These are phyloP conservation scores for Bembecia ichneumoniformis DNA, from an alignment of 2,888 invertebrate genomes.

Conservation along the genomic window DNA sequence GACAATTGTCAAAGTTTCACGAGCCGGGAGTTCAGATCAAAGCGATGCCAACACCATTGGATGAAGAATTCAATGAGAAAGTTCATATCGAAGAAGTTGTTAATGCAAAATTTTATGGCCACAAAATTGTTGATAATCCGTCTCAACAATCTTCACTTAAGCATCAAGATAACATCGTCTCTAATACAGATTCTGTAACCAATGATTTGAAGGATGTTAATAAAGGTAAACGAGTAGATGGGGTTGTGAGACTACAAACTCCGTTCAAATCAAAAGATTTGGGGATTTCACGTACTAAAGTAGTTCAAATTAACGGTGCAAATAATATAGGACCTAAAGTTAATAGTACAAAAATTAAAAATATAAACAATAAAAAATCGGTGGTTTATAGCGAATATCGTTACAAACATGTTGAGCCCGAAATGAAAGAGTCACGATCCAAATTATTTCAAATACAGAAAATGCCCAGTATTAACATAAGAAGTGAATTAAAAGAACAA, in stretches of 20 bases:
- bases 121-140: slow-evolving; percentile 41
- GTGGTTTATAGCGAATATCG: slow-evolving; percentile 50
- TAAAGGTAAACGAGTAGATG: slow-evolving; percentile 24
- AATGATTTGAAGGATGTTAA: slow-evolving; percentile 14
- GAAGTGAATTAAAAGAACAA: slow-evolving; percentile 60
- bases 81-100: slow-evolving; percentile 62
- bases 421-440: slow-evolving; percentile 15
- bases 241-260: slow-evolving; percentile 21
- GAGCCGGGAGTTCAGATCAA: slow-evolving; percentile 44
- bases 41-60: slow-evolving; percentile 47
- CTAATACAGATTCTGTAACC: slow-evolving; percentile 11
- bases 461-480: slow-evolving; percentile 67
- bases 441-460: slow-evolving; percentile 50
- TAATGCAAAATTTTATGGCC: slow-evolving; percentile 61
- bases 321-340: slow-evolving; percentile 21
- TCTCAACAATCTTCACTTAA: slow-evolving; percentile 13
- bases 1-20: slow-evolving; percentile 47
- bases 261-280: slow-evolving; percentile 30
- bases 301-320: slow-evolving; percentile 41
- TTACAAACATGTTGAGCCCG: slow-evolving; percentile 36
- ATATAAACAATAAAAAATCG: slow-evolving; percentile 23
- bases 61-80: slow-evolving; percentile 63
- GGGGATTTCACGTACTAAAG: slow-evolving; percentile 36
- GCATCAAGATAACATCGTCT: slow-evolving; percentile 12
- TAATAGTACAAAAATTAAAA: slow-evolving; percentile 27